Evolutionary conservation across 1,140 invertebrate genomes (phyloP).

Genomic region (Drosophila cardini): DNA sequence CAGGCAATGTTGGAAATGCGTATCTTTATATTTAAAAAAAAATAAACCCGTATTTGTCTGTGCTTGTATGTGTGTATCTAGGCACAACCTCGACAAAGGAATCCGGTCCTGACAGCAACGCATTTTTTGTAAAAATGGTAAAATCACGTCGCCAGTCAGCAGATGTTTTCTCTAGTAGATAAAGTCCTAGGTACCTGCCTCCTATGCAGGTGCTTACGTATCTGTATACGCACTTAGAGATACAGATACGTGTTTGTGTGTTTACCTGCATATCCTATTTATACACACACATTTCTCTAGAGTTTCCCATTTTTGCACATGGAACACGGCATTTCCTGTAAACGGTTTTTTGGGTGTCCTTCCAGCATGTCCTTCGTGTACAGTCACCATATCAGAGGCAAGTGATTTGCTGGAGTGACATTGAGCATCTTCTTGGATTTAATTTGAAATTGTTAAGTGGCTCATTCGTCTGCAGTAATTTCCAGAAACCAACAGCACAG

Average conservation of each 20-base stretch:
- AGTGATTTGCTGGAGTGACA: constrained; percentile 26
- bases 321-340: constrained; percentile 71
- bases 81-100: constrained; percentile 63
- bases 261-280: constrained; percentile 77
- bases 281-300: constrained; percentile 56
- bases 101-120: constrained; percentile 51
- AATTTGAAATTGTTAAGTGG: constrained; percentile 57
- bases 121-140: constrained; percentile 62
- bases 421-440: constrained; percentile 58
- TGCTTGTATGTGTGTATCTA: constrained; percentile 63
- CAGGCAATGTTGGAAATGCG: constrained; percentile 34
- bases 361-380: constrained; percentile 44
- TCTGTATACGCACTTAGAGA: constrained; percentile 29
- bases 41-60: constrained; percentile 10
- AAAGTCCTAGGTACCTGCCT: constrained; percentile 64
- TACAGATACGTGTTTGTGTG: constrained; percentile 5
- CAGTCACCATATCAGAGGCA: constrained; percentile 57
- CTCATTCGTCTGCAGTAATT: constrained; percentile 28
- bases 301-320: constrained; percentile 53
- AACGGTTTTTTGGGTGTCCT: constrained; percentile 56
- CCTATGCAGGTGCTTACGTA: constrained; percentile 59
- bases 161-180: constrained; percentile 74
- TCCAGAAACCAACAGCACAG: background rate
- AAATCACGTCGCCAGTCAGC: constrained; percentile 67
- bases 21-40: constrained; percentile 14